These are phyloP conservation scores for Drosophila kikkawai DNA, from an alignment of 1,140 invertebrate genomes.

Conservation along the genomic window DNA sequence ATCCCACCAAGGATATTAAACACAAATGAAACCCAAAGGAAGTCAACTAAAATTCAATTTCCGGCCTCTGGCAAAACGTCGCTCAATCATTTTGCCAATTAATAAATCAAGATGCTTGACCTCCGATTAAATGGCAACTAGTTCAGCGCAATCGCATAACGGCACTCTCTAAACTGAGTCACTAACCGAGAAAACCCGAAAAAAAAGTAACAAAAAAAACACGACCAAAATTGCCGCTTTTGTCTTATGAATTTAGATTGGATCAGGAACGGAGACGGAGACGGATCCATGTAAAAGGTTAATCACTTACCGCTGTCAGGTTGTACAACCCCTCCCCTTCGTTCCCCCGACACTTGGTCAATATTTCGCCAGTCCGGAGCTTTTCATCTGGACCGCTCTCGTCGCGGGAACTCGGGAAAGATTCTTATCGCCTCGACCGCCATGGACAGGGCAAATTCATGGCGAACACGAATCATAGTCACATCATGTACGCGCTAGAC, in stretches of 20 bases:
- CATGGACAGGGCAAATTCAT: conserved; percentile 53
- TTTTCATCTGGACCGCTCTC: conserved; percentile 49
- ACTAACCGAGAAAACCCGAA: conserved; percentile 21
- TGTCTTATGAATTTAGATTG: conserved; percentile 50
- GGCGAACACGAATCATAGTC: conserved; percentile 53
- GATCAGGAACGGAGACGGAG: conserved; percentile 24
- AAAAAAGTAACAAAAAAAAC: background rate
- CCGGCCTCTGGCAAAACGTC: background rate
- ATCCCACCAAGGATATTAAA: background rate
- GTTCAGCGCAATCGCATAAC: conserved; percentile 34
- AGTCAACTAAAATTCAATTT: background rate
- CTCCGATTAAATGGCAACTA: conserved; percentile 50
- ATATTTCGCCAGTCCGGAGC: conserved; percentile 32
- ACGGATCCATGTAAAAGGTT: conserved; percentile 46
- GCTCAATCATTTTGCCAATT: conserved; percentile 20
- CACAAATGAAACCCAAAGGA: background rate
- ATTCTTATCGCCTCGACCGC: conserved; percentile 48
- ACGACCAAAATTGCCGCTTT: conserved; percentile 36
- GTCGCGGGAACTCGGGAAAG: conserved; percentile 25
- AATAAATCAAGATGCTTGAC: conserved; percentile 44
- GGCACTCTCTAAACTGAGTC: conserved; percentile 46
- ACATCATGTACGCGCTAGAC: conserved; percentile 48
- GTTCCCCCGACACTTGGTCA: conserved; percentile 30
- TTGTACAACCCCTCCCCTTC: conserved; percentile 5
- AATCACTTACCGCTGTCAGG: conserved; percentile 52